A percentile compares a stretch with the other conserved stretches of the same genome.
These are phyloP conservation scores for Simalia tracyae DNA, from an alignment of 2,797 vertebrate genomes.

Conservation along the genomic window DNA sequence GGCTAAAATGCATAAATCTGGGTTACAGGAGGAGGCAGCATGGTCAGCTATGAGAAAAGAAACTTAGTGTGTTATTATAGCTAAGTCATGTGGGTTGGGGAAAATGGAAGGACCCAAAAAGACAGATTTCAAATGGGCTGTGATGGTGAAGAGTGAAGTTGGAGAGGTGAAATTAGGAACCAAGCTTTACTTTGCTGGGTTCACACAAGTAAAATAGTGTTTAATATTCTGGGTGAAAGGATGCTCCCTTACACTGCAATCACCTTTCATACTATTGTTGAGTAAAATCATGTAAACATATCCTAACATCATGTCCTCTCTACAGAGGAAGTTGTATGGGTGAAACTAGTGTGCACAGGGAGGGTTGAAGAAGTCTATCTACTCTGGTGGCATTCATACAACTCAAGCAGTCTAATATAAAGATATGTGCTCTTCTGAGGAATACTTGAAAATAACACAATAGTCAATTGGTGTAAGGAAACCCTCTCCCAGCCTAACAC, in stretches of 20 bases:
- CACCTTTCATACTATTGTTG: neutral
- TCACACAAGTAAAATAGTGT: neutral
- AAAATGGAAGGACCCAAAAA: neutral
- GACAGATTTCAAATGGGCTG: neutral
- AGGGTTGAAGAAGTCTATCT: neutral
- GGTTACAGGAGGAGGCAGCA: neutral
- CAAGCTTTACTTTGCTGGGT: neutral
- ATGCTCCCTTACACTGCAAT: neutral
- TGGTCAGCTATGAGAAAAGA: neutral
- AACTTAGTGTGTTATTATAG: neutral
- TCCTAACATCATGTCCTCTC: neutral
- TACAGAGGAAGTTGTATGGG: neutral
- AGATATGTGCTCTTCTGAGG: neutral
- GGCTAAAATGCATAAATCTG: neutral
- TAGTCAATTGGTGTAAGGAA: neutral
- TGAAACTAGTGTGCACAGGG: neutral
- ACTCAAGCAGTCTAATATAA: neutral
- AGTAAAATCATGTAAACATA: neutral
- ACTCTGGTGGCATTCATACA: neutral
- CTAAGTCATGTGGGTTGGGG: neutral
- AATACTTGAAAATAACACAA: neutral
- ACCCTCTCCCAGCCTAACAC: neutral
- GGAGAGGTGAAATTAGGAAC: neutral
- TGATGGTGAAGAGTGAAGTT: neutral
- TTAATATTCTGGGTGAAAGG: neutral